Percentiles rank a stretch among this genome's conserved stretches.
phyloP scores from a whole-genome alignment of 2,797 vertebrate species.

The Pseudochaenichthys georgianus region DNA sequence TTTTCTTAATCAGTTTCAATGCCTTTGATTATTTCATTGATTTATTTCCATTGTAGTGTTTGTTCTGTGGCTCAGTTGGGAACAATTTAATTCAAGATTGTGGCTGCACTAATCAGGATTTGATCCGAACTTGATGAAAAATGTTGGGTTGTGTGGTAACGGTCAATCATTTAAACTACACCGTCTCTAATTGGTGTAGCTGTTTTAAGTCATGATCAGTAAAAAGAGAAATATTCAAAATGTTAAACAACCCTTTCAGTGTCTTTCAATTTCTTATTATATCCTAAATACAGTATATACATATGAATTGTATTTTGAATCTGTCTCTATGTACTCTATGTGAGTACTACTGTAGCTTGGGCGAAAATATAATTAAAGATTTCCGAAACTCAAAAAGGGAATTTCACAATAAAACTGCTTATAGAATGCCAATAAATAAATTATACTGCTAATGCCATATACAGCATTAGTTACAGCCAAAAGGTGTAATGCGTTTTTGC shows the following conservation, averaged over 20 bases:
- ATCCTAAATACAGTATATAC: no score
- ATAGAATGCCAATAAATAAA: no score
- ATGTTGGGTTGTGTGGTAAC: neutral
- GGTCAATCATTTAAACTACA: neutral
- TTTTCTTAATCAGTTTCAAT: neutral
- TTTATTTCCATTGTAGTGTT: neutral
- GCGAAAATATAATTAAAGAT: no score
- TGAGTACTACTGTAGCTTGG: no score
- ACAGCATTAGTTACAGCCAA: no score
- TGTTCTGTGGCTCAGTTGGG: neutral
- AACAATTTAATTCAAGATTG: neutral
- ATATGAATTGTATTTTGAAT: no score
- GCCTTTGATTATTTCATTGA: neutral
- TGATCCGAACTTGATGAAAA: neutral
- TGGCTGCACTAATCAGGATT: neutral
- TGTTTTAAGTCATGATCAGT: neutral
- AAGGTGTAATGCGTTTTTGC: neutral
- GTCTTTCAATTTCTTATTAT: no score
- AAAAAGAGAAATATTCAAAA: neutral
- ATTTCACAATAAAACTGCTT: no score
- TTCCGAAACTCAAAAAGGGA: no score
- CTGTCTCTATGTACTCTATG: no score
- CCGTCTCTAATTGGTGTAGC: no score
- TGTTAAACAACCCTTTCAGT: neutral
- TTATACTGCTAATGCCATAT: no score